Base-by-base conservation (phyloP, 1,140 invertebrate genomes). In the Drosophila quadrilineata region DNA sequence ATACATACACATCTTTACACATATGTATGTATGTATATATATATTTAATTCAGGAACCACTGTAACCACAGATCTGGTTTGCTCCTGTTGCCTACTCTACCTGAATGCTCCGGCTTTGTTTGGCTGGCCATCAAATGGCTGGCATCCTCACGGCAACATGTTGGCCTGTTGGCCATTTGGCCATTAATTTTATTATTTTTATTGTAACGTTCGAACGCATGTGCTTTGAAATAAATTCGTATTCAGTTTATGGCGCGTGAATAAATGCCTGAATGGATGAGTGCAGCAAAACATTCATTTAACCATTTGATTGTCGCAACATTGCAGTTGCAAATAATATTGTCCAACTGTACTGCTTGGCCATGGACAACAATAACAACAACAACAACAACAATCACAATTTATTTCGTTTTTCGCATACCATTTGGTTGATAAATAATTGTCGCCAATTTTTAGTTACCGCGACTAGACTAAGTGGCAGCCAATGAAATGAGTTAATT, bases 161-260 rank as follows among this genome's bases (percentile, higher is more conserved):
- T n/a, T n/a, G n/a, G n/a, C n/a, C n/a, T n/a, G n/a, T 48, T 49
- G 71, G n/a, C n/a, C n/a, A 31, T 57, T 43, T 65, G 53, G 49
- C 77, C 77, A 82, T 82, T 84, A 84, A 84, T 75, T 85, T 75
- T 65, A 75, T 79, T 85, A 85, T 85, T 85, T 85, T 85, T 85
- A 74, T 72, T 75, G 63, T 80, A n/a, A 50, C 50, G 67, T 79
- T 63, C 71, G 54, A 72, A 67, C 63, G 75, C 41, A 68, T 76
- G 72, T 76, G 52, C 69, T 54, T 71, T 71, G 69, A 67, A 71
- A 84, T 84, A 84, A 85, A 85, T 86, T 79, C 71, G 52, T 85
- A 59, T 59, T 71, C 60, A 85, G 75, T 85, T 85, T 85, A 85
- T 85, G 75, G 79, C 84, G 79, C 79, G 80, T 85, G 67, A 85